Conservation (phyloP, 2,113 vertebrate species). For the Gambusia holbrooki region DNA sequence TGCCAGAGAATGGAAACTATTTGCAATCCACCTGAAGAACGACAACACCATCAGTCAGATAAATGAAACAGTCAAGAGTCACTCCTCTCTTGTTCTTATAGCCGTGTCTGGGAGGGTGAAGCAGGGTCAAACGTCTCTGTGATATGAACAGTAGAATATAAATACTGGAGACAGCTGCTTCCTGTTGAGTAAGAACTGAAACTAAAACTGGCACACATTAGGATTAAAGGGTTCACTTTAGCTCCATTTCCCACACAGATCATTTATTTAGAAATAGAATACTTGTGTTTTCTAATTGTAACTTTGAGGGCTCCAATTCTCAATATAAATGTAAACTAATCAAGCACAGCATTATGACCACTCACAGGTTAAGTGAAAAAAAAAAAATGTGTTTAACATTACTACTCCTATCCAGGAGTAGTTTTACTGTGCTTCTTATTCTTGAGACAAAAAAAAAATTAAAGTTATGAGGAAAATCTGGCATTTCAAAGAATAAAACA, state of each 20-base stretch:
- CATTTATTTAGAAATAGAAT: background rate
- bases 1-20: slow-evolving; percentile 48
- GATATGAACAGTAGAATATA: slow-evolving; percentile 10
- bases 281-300: too few relatives aligned
- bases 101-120: slow-evolving; percentile 5
- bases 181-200: background rate
- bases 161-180: slow-evolving; percentile 17
- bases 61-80: slow-evolving; percentile 2
- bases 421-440: too few relatives aligned
- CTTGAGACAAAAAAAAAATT: too few relatives aligned
- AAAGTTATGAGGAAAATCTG: too few relatives aligned
- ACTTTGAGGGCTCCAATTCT: too few relatives aligned
- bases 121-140: background rate
- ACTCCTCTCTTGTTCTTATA: slow-evolving; percentile 34
- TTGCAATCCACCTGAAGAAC: slow-evolving; percentile 46
- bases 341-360: too few relatives aligned
- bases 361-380: too few relatives aligned
- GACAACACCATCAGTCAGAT: slow-evolving; percentile 34
- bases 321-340: too few relatives aligned
- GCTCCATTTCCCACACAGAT: background rate
- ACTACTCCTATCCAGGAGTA: too few relatives aligned
- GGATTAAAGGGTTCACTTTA: background rate
- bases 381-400: too few relatives aligned
- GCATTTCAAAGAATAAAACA: too few relatives aligned
- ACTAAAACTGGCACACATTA: background rate